These are phyloP conservation scores for Kuschelorhynchus macadamiae DNA, from an alignment of 2,888 invertebrate genomes.

Conservation along the genomic window DNA sequence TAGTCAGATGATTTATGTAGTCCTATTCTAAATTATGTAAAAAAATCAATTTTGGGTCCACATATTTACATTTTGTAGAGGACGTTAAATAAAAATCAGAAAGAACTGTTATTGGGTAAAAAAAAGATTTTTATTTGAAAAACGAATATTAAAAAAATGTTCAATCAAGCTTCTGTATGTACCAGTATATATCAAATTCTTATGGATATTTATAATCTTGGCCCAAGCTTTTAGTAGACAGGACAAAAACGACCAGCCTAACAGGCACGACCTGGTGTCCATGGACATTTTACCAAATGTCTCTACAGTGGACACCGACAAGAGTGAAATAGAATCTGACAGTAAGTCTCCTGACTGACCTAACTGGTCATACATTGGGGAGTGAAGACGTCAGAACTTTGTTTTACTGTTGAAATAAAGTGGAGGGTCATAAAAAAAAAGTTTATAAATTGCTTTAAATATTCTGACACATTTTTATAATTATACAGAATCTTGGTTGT, in stretches of 20 bases:
- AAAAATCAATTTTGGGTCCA: too few relatives aligned
- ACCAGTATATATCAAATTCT: too few relatives aligned
- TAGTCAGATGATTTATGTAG: too few relatives aligned
- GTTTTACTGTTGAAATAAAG: conserved; percentile 41
- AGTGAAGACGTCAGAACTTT: conserved; percentile 28
- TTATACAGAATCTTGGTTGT: conserved; percentile 23
- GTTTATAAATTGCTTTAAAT: too few relatives aligned
- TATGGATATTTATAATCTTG: not conserved
- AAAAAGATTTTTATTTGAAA: not conserved
- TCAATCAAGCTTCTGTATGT: conserved; percentile 12
- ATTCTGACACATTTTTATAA: too few relatives aligned
- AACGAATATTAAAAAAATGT: conserved; percentile 5
- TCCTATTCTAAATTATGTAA: too few relatives aligned
- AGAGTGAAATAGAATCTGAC: conserved; percentile 9
- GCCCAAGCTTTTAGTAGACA: conserved; percentile 47
- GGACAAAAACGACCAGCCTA: conserved; percentile 5
- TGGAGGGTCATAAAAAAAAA: conserved; percentile 15
- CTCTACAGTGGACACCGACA: not conserved
- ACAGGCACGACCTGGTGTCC: conserved; percentile 2
- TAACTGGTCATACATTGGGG: conserved; percentile 12
- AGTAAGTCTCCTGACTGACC: conserved; percentile 11
- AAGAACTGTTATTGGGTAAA: too few relatives aligned
- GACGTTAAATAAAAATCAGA: too few relatives aligned
- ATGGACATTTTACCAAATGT: not conserved
- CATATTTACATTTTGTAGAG: too few relatives aligned